Percentiles rank a stretch among this genome's conserved stretches.
Conservation (phyloP, 2,888 invertebrate genomes). For the Euproctis similis region DNA sequence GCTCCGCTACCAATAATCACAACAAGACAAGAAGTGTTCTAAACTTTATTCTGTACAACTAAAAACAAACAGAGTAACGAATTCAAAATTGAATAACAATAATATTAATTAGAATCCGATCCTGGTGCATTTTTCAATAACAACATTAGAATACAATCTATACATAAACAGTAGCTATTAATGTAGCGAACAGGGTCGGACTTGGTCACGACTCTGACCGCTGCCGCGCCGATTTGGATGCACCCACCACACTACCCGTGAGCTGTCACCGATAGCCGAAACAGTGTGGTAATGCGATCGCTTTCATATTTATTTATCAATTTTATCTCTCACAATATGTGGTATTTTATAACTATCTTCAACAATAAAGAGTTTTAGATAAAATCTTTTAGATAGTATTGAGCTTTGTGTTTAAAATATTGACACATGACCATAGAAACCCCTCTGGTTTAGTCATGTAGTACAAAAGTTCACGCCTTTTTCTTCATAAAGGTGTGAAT, state of each 20-base stretch:
- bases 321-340: slow-evolving; percentile 18
- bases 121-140: slow-evolving; percentile 24
- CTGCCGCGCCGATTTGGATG: slow-evolving; percentile 45
- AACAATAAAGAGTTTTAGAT: no score
- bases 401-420: slow-evolving; percentile 32
- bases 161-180: slow-evolving; percentile 22
- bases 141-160: slow-evolving; percentile 20
- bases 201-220: slow-evolving; percentile 54
- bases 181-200: slow-evolving; percentile 31
- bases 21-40: no score
- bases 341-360: slow-evolving; percentile 23
- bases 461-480: no score
- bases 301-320: slow-evolving; percentile 29
- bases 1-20: no score
- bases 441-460: no score
- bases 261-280: slow-evolving; percentile 56
- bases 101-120: no score
- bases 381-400: slow-evolving; percentile 34
- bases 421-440: no score
- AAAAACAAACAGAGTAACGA: no score
- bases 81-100: no score
- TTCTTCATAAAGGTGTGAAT: no score
- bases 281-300: slow-evolving; percentile 45
- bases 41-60: no score
- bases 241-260: slow-evolving; percentile 38